Conservation (phyloP, 2,888 invertebrate species). For the Synanthedon vespiformis region DNA sequence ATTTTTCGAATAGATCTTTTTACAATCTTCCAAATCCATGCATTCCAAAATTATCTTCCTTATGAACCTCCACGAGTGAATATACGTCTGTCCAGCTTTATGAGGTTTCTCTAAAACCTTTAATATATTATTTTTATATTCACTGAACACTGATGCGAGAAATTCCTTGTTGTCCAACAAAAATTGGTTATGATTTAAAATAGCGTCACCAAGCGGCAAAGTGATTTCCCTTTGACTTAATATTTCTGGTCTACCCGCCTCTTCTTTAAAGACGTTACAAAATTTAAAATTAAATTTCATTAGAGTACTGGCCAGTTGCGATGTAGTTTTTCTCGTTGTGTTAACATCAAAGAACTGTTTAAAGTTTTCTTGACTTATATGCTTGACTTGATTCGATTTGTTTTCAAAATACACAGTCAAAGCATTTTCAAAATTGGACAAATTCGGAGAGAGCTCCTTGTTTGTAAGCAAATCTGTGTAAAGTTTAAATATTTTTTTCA, state of each 20-base stretch:
- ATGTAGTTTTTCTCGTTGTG: constrained; percentile 68
- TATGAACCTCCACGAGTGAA: constrained; percentile 70
- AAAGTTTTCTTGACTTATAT: constrained; percentile 65
- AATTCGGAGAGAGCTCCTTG: constrained; percentile 45
- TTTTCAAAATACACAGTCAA: constrained; percentile 69
- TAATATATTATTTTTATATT: constrained; percentile 73
- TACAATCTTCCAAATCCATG: constrained; percentile 69
- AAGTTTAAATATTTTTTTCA: constrained; percentile 44
- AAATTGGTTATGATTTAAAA: constrained; percentile 46
- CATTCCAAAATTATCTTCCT: constrained; percentile 70
- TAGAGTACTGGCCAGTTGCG: constrained; percentile 70
- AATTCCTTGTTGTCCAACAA: constrained; percentile 51
- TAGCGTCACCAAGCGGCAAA: constrained; percentile 70
- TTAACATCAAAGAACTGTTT: constrained; percentile 59
- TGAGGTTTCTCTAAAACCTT: constrained; percentile 77
- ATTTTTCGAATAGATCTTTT: constrained; percentile 67
- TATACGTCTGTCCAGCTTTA: constrained; percentile 75
- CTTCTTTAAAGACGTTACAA: constrained; percentile 52
- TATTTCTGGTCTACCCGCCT: constrained; percentile 48
- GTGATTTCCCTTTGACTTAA: constrained; percentile 73
- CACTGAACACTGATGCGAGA: constrained; percentile 64
- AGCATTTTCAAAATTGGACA: constrained; percentile 66
- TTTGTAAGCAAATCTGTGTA: constrained; percentile 55
- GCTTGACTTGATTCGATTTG: constrained; percentile 71
- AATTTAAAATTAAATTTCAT: constrained; percentile 64